Percentiles rank a stretch among this genome's conserved stretches.
Evolutionary conservation across 1,140 invertebrate genomes (phyloP).

Genomic region (Drosophila gunungcola): DNA sequence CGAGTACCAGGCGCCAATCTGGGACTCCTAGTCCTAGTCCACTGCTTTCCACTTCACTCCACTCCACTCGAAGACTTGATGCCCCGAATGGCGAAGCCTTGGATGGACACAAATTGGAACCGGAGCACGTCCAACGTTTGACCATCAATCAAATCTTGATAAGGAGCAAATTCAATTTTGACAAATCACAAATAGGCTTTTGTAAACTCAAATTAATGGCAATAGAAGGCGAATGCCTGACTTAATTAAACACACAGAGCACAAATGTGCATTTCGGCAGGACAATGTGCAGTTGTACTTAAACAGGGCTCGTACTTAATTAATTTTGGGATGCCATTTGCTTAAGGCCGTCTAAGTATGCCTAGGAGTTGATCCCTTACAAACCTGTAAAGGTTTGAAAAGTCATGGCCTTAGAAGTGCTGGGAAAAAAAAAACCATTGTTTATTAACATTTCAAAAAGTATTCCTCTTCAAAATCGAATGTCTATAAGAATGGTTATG

Average conservation of each 20-base stretch:
- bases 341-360: slow-evolving; percentile 4
- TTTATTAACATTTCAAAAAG: too few species aligned
- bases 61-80: neutral
- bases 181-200: slow-evolving; percentile 82
- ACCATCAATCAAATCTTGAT: slow-evolving; percentile 76
- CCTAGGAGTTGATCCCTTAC: too few species aligned
- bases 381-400: too few species aligned
- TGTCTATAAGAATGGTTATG: too few species aligned
- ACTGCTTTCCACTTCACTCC: too few species aligned
- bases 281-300: slow-evolving; percentile 41
- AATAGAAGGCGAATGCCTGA: slow-evolving; percentile 33
- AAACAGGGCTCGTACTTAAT: slow-evolving; percentile 60
- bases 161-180: slow-evolving; percentile 78
- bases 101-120: slow-evolving; percentile 41
- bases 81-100: slow-evolving; percentile 5
- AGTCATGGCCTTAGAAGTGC: too few species aligned
- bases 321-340: slow-evolving; percentile 65
- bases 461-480: too few species aligned
- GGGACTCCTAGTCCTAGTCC: slow-evolving; percentile 8
- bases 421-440: too few species aligned
- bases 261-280: slow-evolving; percentile 12
- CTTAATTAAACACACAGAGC: slow-evolving; percentile 59
- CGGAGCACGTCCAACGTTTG: slow-evolving; percentile 30
- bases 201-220: slow-evolving; percentile 77
- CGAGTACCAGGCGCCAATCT: slow-evolving; percentile 12